These are phyloP conservation scores for Lophius americanus DNA, from an alignment of 2,797 vertebrate species.

Conservation along the genomic window DNA sequence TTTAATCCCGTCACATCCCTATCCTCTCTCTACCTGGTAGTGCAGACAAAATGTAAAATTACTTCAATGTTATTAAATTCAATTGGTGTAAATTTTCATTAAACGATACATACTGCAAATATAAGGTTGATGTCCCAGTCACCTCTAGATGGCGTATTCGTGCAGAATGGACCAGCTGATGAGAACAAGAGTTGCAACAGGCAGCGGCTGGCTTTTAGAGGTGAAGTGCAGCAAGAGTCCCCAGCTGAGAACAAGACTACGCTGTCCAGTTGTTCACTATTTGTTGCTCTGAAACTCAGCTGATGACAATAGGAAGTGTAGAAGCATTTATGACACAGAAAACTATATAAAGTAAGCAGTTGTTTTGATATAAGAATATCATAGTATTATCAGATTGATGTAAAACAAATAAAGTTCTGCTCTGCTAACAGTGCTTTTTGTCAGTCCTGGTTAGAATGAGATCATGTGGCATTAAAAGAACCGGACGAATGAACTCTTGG, in stretches of 20 bases:
- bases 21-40: neutral
- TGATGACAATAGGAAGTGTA: conserved; percentile 5
- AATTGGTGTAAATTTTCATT: conserved; percentile 19
- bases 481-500: conserved; percentile 57
- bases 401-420: neutral
- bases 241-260: conserved; percentile 23
- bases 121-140: neutral
- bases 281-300: conserved; percentile 12
- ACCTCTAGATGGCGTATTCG: conserved; percentile 62
- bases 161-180: conserved; percentile 30
- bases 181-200: conserved; percentile 28
- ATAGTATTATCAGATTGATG: neutral
- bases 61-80: neutral
- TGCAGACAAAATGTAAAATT: neutral
- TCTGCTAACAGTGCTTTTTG: conserved; percentile 4
- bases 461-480: conserved; percentile 55
- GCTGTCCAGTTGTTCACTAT: conserved; percentile 9
- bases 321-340: neutral
- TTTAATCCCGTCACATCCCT: neutral
- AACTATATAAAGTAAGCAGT: neutral
- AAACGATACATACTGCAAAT: conserved; percentile 10
- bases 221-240: conserved; percentile 28
- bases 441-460: conserved; percentile 45
- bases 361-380: neutral
- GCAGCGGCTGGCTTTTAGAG: conserved; percentile 11